Base-by-base conservation (phyloP, 2,113 vertebrate genomes). In the Pangasianodon gigas region DNA sequence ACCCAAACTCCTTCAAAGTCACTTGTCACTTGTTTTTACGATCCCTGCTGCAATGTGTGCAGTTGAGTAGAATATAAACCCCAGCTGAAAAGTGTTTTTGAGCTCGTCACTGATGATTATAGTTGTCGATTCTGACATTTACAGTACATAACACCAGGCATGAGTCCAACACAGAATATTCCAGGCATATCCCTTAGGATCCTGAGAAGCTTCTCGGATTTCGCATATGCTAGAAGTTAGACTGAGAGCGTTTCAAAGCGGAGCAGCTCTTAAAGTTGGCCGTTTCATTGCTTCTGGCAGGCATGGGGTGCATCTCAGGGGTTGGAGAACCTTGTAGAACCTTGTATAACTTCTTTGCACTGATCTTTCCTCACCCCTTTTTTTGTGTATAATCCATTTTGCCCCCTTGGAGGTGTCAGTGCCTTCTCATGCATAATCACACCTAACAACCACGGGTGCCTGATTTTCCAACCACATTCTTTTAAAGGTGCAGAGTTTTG, bases 381-480 rank as follows among this genome's bases (percentile, higher is more conserved):
- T 60, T 58, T 21, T 60, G 37, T 14, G 9, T 16, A 24, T 26
- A 24, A 62, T 84, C 41, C 24, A 41, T 83, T 62, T 52, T 48
- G 16, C 13, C 56, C 54, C 75, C 46, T 58, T 54, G 8, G n/a
- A 89, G 75, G 89, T 92, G 92, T 94, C 93, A 93, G 86, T 86
- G 69, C 37, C 84, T 87, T 77, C 84, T 94, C 91, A 92, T 81
- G 85, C 69, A 90, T 93, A 94, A 93, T 91, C 37, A 18, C 46
- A 89, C 26, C 58, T 92, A 93, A 92, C 37, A 82, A 91, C 77
- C 6, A 13, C 11, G 3, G 58, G 65, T 6, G n/a, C 11, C 0
- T 62, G 13, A 21, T 82, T 24, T 87, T 90, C 77, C 82, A 52
- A 77, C 71, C 56, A 10, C 80, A 69, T 89, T 84, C 32, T 21